Conservation (phyloP, 2,797 vertebrate species). For the Arnoldichthys spilopterus region DNA sequence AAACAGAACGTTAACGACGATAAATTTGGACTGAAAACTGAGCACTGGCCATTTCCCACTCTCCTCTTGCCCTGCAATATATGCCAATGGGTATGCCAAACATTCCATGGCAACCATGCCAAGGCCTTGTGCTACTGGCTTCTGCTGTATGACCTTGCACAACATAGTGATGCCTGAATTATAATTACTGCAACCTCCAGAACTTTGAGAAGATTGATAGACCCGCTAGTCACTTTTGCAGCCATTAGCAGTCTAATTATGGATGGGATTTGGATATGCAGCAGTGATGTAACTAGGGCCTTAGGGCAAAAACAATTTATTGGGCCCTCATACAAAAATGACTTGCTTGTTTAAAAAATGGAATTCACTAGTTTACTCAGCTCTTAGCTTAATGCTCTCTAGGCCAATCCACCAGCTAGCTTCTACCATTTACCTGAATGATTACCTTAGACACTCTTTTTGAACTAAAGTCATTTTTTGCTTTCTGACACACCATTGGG, state of each 20-base stretch:
- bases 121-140: conserved; percentile 30
- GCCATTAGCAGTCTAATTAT: conserved; percentile 40
- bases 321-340: no score
- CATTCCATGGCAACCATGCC: conserved; percentile 31
- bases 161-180: conserved; percentile 20
- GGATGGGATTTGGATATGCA: conserved; percentile 21
- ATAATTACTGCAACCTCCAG: conserved; percentile 39
- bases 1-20: background rate
- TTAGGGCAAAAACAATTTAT: background rate
- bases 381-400: no score
- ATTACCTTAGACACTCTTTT: no score
- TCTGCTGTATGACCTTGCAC: conserved; percentile 34
- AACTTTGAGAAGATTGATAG: conserved; percentile 22
- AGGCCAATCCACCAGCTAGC: no score
- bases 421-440: no score
- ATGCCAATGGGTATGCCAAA: conserved; percentile 38
- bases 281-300: background rate
- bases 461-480: no score
- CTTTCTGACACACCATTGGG: no score
- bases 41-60: conserved; percentile 9
- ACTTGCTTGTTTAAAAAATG: no score
- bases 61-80: conserved; percentile 26
- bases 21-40: background rate
- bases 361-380: no score
- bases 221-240: conserved; percentile 26